Percentiles rank a stretch among this genome's conserved stretches.
Conservation (phyloP, 2,888 invertebrate genomes). For the Harpalus rufipes region DNA sequence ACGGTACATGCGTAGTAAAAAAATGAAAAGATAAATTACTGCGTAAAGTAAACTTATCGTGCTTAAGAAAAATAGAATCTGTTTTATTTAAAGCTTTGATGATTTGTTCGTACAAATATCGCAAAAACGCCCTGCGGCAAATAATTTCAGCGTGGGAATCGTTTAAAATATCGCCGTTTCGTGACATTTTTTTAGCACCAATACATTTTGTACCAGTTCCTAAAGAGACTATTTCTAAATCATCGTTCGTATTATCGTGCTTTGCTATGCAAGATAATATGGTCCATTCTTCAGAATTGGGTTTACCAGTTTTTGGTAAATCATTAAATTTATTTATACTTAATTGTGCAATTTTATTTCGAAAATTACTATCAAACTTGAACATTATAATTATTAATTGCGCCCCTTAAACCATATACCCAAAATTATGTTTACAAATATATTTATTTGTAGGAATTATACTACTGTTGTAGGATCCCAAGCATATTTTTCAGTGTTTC, state of each 20-base stretch:
- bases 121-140: constrained; percentile 88
- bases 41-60: constrained; percentile 78
- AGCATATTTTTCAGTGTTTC: constrained; percentile 78
- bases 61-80: constrained; percentile 74
- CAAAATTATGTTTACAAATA: constrained; percentile 2
- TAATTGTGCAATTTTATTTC: constrained; percentile 78
- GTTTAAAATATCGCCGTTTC: constrained; percentile 85
- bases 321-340: constrained; percentile 81
- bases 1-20: constrained; percentile 92
- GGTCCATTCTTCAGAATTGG: constrained; percentile 89
- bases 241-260: constrained; percentile 75
- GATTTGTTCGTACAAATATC: constrained; percentile 86
- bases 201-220: constrained; percentile 96
- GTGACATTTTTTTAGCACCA: constrained; percentile 84
- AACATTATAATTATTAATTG: constrained; percentile 40
- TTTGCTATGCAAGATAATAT: constrained; percentile 87
- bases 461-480: constrained; percentile 80
- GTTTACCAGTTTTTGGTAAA: constrained; percentile 90
- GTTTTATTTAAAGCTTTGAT: constrained; percentile 74
- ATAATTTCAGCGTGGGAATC: constrained; percentile 96
- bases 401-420: neutral
- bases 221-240: constrained; percentile 85
- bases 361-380: constrained; percentile 68
- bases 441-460: constrained; percentile 71
- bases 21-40: constrained; percentile 86